Conservation (phyloP, 2,113 vertebrate species). For the Raphicerus campestris region DNA sequence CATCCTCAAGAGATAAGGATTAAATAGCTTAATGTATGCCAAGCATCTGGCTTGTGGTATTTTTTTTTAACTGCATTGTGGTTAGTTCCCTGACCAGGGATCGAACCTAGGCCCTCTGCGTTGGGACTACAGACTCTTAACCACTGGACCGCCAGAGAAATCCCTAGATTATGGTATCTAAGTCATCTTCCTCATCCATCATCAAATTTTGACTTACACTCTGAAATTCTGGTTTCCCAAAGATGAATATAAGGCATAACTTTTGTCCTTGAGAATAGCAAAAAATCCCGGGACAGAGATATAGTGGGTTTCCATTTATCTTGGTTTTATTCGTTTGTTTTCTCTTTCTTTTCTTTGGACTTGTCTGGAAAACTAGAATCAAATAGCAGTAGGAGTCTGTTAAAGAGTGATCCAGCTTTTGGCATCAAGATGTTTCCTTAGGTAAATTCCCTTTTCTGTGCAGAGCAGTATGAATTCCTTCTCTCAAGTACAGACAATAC, state of each 20-base stretch:
- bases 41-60: not conserved
- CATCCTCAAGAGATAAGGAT: not conserved
- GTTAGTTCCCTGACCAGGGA: not conserved
- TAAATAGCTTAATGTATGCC: not conserved
- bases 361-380: not conserved
- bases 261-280: not conserved
- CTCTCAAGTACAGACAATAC: not conserved
- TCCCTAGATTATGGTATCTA: not conserved
- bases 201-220: not conserved
- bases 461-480: not conserved
- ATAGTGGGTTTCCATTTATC: not conserved
- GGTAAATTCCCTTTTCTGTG: not conserved
- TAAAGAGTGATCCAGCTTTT: not conserved
- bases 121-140: not conserved
- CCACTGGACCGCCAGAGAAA: not conserved
- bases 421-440: not conserved
- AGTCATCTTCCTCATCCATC: not conserved
- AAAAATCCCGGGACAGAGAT: not conserved
- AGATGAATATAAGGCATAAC: not conserved
- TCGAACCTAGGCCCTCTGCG: not conserved
- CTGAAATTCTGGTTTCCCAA: not conserved
- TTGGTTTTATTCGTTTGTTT: not conserved
- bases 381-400: not conserved
- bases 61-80: not conserved
- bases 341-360: not conserved